Evolutionary conservation across 2,888 invertebrate genomes (phyloP).

Genomic region (Nomada ruficornis): DNA sequence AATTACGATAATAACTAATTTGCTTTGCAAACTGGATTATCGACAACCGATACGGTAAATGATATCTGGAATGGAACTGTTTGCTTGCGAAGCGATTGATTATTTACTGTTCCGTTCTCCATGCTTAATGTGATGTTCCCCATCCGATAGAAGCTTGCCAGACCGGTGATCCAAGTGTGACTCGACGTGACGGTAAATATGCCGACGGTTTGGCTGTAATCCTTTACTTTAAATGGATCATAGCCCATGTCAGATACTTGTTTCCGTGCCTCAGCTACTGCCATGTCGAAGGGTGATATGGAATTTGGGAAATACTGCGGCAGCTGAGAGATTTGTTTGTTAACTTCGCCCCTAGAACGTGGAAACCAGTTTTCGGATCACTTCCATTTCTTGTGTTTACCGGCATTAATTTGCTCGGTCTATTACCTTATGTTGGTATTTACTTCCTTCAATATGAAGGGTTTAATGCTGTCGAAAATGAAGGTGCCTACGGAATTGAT

Average conservation of each 20-base stretch:
- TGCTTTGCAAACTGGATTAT: slow-evolving; percentile 4
- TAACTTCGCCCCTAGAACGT: slow-evolving; percentile 87
- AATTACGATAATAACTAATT: slow-evolving; percentile 9
- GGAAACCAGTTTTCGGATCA: background rate
- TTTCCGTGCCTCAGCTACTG: slow-evolving; percentile 90
- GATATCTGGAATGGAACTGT: background rate
- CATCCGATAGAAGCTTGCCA: slow-evolving; percentile 92
- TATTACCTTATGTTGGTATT: slow-evolving; percentile 88
- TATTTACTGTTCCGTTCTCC: slow-evolving; percentile 88
- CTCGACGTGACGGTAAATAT: slow-evolving; percentile 89
- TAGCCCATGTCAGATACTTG: slow-evolving; percentile 88
- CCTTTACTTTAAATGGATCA: slow-evolving; percentile 91
- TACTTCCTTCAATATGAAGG: slow-evolving; percentile 91
- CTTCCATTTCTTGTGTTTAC: no score
- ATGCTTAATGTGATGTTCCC: slow-evolving; percentile 91
- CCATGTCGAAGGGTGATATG: slow-evolving; percentile 93
- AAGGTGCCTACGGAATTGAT: slow-evolving; percentile 93
- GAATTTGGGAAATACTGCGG: slow-evolving; percentile 93
- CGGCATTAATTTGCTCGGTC: background rate
- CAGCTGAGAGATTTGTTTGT: slow-evolving; percentile 89
- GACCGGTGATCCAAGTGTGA: slow-evolving; percentile 92
- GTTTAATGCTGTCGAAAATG: slow-evolving; percentile 94
- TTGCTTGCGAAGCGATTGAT: background rate
- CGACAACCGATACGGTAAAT: background rate
- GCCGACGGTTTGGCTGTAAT: slow-evolving; percentile 90